Evolutionary conservation across 64 coral and sea anemone genomes (phyloP), one percentile per base, ranked within the genome.

Genomic region (Astreopora myriophthalma): DNA sequence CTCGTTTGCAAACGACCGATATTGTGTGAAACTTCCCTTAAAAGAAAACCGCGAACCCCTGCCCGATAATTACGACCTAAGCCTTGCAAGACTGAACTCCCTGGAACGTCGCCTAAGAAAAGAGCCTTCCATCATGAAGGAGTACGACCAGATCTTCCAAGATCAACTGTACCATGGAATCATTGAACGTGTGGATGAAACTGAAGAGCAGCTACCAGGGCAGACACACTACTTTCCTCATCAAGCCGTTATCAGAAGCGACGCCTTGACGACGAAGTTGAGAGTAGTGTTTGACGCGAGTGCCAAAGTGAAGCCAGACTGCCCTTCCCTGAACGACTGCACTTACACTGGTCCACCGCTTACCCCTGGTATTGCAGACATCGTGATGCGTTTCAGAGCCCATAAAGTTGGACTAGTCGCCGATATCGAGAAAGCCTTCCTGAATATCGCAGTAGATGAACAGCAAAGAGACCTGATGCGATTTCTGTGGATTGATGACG

Each of bases 331-430:
- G 63, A 93, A 93, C 30, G 84, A 88, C 13, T 93, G 84, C 22
- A 68, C 78, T 40, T 81, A 71, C 63, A 93, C 74, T 12, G 84
- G 85, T 51, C 85, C 75, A 24, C 31, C 75, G 22, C 63, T 93
- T 27, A 87, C 65, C 8, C 31, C 92, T 2, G 75, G 75, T 24
- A 39, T 93, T 6, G 42, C 78, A 34, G 65, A 93, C 39, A 87
- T 93, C 67, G 38, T 93, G 52, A 63, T 93, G 67, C 16, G 92
- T 52, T 93, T 93, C 33, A 34, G 92, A 93, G 92, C 84, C 66
- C 85, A 87, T 22, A 93, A 80, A 69, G 52, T 87, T 25, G 84
- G 74, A 36, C 9, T 93, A 27, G 85, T 93, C 31, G 66, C 67
- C 25, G 85, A 74, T 55, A 73, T 88, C 10, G 85, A 88, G 69